Evolutionary conservation across 2,797 vertebrate genomes (phyloP).

Genomic region (Bovichtus diacanthus): DNA sequence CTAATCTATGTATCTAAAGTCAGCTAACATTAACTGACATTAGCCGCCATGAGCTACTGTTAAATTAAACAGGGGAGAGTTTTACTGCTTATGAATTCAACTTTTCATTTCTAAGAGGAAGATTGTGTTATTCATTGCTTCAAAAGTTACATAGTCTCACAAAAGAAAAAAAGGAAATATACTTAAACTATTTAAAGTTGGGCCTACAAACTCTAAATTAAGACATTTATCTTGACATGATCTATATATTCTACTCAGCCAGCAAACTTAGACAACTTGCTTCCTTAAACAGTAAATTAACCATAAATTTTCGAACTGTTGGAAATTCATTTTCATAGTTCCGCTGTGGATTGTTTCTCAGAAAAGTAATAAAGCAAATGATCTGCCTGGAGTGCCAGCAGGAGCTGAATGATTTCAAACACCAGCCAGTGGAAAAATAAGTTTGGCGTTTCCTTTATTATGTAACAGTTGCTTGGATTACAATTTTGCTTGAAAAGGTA

Average conservation of each 20-base stretch:
- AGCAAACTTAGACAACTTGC: slow-evolving; percentile 10
- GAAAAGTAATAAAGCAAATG: slow-evolving; percentile 47
- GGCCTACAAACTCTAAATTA: neutral
- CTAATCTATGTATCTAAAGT: neutral
- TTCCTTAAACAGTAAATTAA: slow-evolving; percentile 12
- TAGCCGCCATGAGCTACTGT: neutral
- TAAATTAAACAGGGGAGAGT: neutral
- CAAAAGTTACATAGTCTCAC: neutral
- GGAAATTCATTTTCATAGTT: slow-evolving; percentile 24
- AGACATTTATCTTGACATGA: neutral
- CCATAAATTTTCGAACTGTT: slow-evolving; percentile 17
- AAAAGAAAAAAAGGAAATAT: slow-evolving; percentile 16
- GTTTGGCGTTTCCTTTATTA: slow-evolving; percentile 45
- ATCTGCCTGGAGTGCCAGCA: slow-evolving; percentile 37
- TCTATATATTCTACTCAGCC: slow-evolving; percentile 7
- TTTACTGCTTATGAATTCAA: neutral
- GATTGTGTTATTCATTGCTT: neutral
- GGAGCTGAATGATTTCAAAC: slow-evolving; percentile 37
- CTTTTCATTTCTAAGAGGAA: neutral
- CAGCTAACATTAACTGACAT: neutral
- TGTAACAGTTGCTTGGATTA: slow-evolving; percentile 28
- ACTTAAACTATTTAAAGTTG: neutral
- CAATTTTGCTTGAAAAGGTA: slow-evolving; percentile 22
- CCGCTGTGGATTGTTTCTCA: slow-evolving; percentile 47
- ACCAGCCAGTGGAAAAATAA: slow-evolving; percentile 56